Base-by-base conservation (phyloP, 2,113 vertebrate species). In the Silurus glanis region DNA sequence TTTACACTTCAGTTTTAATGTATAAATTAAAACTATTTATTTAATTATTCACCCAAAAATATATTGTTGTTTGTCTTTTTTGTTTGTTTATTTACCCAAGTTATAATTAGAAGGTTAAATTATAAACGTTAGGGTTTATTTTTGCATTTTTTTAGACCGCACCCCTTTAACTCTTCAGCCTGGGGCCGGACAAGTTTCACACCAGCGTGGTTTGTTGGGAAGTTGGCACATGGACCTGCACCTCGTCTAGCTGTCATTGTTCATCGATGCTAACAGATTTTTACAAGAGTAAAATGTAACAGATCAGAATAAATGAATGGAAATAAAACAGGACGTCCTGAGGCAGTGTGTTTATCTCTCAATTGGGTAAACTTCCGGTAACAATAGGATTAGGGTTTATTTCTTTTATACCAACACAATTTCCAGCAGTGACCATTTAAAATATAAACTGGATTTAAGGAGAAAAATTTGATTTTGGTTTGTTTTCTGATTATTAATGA, bases 131-230 rank as follows among this genome's bases (percentile, higher is more conserved):
- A 14, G 23, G 8, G 19, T 67, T 25, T 66, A 12, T 16, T 55
- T 62, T 45, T 53, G 9, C 62, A 37, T 25, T 53, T 2, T 59
- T 51, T 80, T 49, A 74, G 84, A 72, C 84, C 87, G 66, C 87
- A 75, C 84, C 87, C 87, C 58, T 49, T 37, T 23, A 47, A 45
- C n/a, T 55, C 3, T 12, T 64, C 45, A 56, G 28, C 14, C 13
- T 2, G 53, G 23, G 0, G 45, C 58, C 10, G 17, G 25, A 3
- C 53, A 10, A 3, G 10, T 4, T 1, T 74, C 12, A 51, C 69
- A 23, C 72, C 53, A 13, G 51, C 74, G 74, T 78, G 74, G 51
- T 55, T 16, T 25, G 51, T 16, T 78, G 9, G 74, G 23, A 55
- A 17, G 51, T 16, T 8, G 13, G 74, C 74, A 55, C 74, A 55